phyloP scores from a whole-genome alignment of 2,888 invertebrate genomes.

The Beris chalybata region DNA sequence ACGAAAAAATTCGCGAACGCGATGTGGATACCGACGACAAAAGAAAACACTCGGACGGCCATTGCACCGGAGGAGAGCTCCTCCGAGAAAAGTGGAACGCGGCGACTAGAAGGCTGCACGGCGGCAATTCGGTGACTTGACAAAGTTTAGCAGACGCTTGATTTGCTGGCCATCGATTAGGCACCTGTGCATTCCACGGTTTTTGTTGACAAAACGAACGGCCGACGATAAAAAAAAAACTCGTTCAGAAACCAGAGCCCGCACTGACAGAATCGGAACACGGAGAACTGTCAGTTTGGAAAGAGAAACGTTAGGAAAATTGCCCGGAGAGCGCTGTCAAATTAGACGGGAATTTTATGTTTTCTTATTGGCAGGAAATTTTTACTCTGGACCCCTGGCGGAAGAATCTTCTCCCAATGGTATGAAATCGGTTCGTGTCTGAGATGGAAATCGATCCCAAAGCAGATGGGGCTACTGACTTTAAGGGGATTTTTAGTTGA shows the following conservation, averaged over 20 bases:
- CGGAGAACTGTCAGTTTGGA: too few relatives aligned
- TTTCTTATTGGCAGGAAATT: neutral
- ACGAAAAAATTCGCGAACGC: neutral
- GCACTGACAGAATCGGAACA: neutral
- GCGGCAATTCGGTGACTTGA: too few relatives aligned
- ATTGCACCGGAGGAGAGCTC: conserved; percentile 16
- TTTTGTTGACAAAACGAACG: conserved; percentile 26
- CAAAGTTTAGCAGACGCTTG: neutral
- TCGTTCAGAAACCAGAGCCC: conserved; percentile 14
- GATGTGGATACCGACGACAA: too few relatives aligned
- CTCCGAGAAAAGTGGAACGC: too few relatives aligned
- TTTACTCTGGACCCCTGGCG: neutral
- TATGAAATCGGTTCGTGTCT: neutral
- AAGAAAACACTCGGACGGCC: conserved; percentile 19
- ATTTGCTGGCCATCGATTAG: conserved; percentile 12
- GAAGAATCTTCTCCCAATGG: neutral
- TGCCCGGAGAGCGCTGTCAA: neutral
- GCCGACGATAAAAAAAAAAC: conserved; percentile 23
- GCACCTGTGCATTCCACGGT: neutral
- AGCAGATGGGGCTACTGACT: too few relatives aligned
- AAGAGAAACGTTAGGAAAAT: too few relatives aligned
- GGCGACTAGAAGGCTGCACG: too few relatives aligned
- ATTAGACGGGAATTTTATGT: conserved; percentile 1
- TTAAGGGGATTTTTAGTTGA: too few relatives aligned
- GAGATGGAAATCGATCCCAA: too few relatives aligned